phyloP scores from a whole-genome alignment of 2,888 invertebrate species.

The Emmelina monodactyla region DNA sequence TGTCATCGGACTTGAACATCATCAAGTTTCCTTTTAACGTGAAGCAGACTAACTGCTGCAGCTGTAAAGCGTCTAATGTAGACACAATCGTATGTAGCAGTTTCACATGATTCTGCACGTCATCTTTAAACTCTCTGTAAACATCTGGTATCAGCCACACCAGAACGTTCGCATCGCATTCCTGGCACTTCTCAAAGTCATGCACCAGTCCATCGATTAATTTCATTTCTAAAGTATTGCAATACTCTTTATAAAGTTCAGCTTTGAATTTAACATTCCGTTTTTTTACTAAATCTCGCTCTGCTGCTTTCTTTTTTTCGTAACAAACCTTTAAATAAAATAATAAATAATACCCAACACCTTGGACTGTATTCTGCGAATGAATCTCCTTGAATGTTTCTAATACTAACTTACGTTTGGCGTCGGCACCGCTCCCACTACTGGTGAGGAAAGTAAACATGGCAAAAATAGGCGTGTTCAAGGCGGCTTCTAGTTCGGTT shows the following conservation, averaged over 20 bases:
- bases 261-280: conserved; percentile 77
- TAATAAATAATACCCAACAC: conserved; percentile 84
- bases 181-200: conserved; percentile 88
- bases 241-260: conserved; percentile 88
- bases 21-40: conserved; percentile 88
- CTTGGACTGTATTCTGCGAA: conserved; percentile 68
- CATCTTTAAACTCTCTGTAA: conserved; percentile 88
- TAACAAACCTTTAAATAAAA: conserved; percentile 85
- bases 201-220: conserved; percentile 75
- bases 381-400: conserved; percentile 84
- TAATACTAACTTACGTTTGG: conserved; percentile 79
- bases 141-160: conserved; percentile 93
- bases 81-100: conserved; percentile 89
- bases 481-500: conserved; percentile 69
- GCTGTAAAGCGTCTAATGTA: conserved; percentile 87
- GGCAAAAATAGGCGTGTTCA: conserved; percentile 84
- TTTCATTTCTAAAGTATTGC: conserved; percentile 80
- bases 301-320: conserved; percentile 62
- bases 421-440: conserved; percentile 70
- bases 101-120: conserved; percentile 87
- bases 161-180: conserved; percentile 87
- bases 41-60: conserved; percentile 90
- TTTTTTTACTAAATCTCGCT: conserved; percentile 58
- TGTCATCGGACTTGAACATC: conserved; percentile 82
- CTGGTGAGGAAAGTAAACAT: conserved; percentile 85